Percentiles rank a stretch among this genome's conserved stretches.
Evolutionary conservation across 1,140 invertebrate species (phyloP).

Genomic region (Bombus pascuorum): DNA sequence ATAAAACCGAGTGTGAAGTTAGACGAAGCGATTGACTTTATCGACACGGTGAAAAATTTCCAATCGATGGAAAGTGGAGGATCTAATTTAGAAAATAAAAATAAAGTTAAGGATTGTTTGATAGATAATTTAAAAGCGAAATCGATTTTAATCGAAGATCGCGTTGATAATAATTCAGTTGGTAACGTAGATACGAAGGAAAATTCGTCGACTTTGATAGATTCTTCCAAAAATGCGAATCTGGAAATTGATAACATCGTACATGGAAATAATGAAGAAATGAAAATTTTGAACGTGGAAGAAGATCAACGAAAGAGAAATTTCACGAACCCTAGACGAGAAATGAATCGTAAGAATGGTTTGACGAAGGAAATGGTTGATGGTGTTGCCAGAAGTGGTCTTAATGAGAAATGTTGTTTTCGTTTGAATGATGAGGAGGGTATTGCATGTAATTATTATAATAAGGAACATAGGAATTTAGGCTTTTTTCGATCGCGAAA

Average conservation of each 20-base stretch:
- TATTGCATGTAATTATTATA: not conserved
- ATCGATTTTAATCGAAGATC: not conserved
- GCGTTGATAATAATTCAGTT: not conserved
- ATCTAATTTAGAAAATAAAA: not conserved
- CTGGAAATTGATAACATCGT: not conserved
- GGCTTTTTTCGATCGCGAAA: not conserved
- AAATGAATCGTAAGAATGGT: no score
- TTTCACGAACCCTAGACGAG: not conserved
- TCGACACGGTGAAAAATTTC: not conserved
- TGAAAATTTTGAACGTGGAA: not conserved
- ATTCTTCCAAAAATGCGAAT: not conserved
- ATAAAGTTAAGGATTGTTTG: not conserved
- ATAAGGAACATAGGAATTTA: not conserved
- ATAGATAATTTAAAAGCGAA: not conserved
- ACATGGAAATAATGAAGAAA: no score
- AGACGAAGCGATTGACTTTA: not conserved
- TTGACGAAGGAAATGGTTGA: not conserved
- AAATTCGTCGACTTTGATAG: not conserved
- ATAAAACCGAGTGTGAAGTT: not conserved
- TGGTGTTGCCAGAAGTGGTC: not conserved
- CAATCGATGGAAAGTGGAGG: not conserved
- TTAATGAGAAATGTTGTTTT: slow-evolving; percentile 16
- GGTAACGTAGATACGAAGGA: not conserved
- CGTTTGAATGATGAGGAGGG: not conserved
- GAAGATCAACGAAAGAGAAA: not conserved